Base-by-base conservation (phyloP, 2,888 invertebrate species). In the Deroplatys truncata region DNA sequence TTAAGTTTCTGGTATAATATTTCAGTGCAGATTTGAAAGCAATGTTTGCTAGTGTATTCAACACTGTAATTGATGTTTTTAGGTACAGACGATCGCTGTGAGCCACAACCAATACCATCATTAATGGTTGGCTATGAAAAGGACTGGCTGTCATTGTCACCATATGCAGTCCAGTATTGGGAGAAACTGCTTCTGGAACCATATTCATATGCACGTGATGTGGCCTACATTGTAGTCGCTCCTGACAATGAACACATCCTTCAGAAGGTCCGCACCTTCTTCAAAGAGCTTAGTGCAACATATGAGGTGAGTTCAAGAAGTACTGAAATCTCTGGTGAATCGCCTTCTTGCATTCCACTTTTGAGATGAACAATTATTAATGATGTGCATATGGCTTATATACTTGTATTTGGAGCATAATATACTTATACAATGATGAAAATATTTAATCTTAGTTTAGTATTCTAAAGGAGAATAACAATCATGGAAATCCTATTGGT, bases 131-230 rank as follows among this genome's bases (percentile, higher is more conserved):
- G 99, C 0, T 97, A 98, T 94, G 99, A 99, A 92, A 97, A 98
- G 92, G 99, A 99, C 93, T 98, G 98, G 98, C 94, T 99, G 85
- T 97, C 98, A 10, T 94, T 99, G 84, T 98, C 99, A n/a, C 99
- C 99, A 0, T 97, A 98, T 93, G 98, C 98, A 87, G 95, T 99
- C 84, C 96, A 97, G 90, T 98, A 98, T 93, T 99, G 99, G 99
- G 99, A 99, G 93, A 97, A 98, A 92, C 95, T 99, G n/a, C 94
- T 98, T n/a, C 94, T 99, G 20, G 99, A 99, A 93, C 99, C 99
- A 0, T 99, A 98, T 93, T 97, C 98, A n/a, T 98, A 98, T 92
- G 96, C 98, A 9, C 95, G 99, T 72, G 99, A 99, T 93, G 96
- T 99, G 1, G 98, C 98, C 35, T 99, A 99, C 93, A 95, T 99